Evolutionary conservation across 2,888 invertebrate species (phyloP), one percentile per base, ranked within the genome.

Genomic region (Neuroscelio doddi): DNA sequence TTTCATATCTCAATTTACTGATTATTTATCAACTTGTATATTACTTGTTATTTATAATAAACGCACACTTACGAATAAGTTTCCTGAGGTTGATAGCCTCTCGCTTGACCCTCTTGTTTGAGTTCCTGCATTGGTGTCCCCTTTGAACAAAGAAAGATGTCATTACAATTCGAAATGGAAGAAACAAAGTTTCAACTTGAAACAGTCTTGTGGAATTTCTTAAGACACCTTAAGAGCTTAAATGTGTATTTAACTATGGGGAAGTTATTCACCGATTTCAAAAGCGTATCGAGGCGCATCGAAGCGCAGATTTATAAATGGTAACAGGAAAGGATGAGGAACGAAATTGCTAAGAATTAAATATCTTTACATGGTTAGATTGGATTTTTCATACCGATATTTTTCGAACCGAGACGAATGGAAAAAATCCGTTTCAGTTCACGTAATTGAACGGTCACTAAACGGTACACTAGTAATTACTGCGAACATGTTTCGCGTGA

Each of bases 41-140:
- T n/a, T n/a, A n/a, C n/a, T n/a, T n/a, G n/a, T n/a, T n/a, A n/a
- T n/a, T n/a, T n/a, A n/a, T n/a, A n/a, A n/a, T n/a, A n/a, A n/a
- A n/a, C n/a, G n/a, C n/a, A 65, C 57, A 82, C 77, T 82, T 72
- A 82, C 82, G 78, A 75, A 64, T 78, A 77, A 49, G 72, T 70
- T 63, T 82, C 82, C 47, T 79, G 76, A n/a, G 72, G 39, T 39
- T 78, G 80, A 53, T 76, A 78, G 39, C 70, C 77, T 61, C 78
- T 76, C 38, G 73, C 46, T 69, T 78, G 77, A 53, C 64, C 70
- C 57, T 82, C 82, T 50, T 77, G 78, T 65, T 80, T 75, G 53
- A 62, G 69, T 68, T 82, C 82, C 59, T 78, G 82, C 72, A 76
- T 72, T 51, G 79, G 78, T 69, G 63, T 73, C 53, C 74, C 80